These are phyloP conservation scores for Crenichthys baileyi DNA, from an alignment of 2,797 vertebrate species.

Conservation along the genomic window DNA sequence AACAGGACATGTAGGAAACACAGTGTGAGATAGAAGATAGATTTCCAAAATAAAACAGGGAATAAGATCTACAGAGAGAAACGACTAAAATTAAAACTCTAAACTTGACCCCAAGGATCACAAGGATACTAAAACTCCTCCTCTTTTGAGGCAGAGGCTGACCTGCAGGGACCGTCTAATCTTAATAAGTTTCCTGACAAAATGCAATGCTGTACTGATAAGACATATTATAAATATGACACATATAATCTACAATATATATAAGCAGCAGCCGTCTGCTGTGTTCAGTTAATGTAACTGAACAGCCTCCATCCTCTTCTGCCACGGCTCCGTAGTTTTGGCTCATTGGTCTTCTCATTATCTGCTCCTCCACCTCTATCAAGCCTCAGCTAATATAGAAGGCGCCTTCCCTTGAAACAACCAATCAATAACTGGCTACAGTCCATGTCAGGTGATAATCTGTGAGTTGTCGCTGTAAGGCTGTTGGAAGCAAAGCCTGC, in stretches of 20 bases:
- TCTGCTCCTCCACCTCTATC: not conserved
- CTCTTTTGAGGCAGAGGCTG: not conserved
- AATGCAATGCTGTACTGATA: not conserved
- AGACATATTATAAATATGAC: not conserved
- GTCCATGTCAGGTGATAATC: not conserved
- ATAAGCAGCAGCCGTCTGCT: not conserved
- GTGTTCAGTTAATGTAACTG: not conserved
- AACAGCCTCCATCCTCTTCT: not conserved
- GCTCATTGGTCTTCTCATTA: slow-evolving; percentile 1
- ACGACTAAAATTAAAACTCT: not conserved
- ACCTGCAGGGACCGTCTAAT: not conserved
- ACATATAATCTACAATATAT: not conserved
- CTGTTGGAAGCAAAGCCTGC: not conserved
- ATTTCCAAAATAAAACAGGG: too few species aligned
- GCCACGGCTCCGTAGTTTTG: not conserved
- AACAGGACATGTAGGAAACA: too few species aligned
- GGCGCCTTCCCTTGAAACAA: slow-evolving; percentile 1
- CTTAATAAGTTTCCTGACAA: not conserved
- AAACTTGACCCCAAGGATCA: not conserved
- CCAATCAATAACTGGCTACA: slow-evolving; percentile 5
- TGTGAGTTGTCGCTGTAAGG: not conserved
- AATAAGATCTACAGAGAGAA: not conserved
- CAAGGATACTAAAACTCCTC: not conserved
- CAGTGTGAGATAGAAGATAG: too few species aligned
- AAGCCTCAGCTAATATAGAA: not conserved